phyloP scores from a whole-genome alignment of 2,888 invertebrate species.

The Chalcosyrphus nemorum region DNA sequence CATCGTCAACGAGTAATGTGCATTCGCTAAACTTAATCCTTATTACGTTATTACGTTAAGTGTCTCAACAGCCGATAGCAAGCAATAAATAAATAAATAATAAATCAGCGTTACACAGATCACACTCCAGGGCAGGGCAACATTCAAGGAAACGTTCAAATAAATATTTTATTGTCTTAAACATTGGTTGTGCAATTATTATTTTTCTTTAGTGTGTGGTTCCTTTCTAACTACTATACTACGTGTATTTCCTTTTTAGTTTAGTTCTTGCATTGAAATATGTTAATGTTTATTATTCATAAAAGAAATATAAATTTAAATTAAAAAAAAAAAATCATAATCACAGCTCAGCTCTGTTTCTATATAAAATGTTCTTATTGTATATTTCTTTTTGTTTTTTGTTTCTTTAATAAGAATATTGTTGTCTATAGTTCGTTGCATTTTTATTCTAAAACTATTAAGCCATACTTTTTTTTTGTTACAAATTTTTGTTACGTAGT shows the following conservation, averaged over 20 bases:
- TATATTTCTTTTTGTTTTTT: conserved; percentile 10
- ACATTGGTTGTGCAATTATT: conserved; percentile 7
- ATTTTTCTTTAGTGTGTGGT: conserved; percentile 17
- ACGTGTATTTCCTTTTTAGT: conserved; percentile 20
- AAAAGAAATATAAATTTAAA: background rate
- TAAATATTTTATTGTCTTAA: conserved; percentile 4
- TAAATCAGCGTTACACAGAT: conserved; percentile 23
- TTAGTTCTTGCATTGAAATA: conserved; percentile 15
- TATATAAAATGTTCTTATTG: conserved; percentile 31
- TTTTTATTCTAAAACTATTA: conserved; percentile 39
- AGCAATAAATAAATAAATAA: conserved; percentile 19
- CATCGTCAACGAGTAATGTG: conserved; percentile 21
- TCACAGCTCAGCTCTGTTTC: conserved; percentile 35
- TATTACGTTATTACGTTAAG: conserved; percentile 62
- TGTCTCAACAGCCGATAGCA: conserved; percentile 72
- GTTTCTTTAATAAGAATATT: conserved; percentile 19
- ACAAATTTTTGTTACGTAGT: conserved; percentile 39
- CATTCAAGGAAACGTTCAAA: conserved; percentile 1
- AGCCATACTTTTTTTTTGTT: conserved; percentile 55
- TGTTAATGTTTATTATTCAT: conserved; percentile 2
- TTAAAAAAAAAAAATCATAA: too few species aligned
- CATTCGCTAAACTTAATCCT: conserved; percentile 48
- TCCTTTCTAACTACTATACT: conserved; percentile 17
- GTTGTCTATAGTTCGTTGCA: conserved; percentile 54
- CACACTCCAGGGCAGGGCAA: conserved; percentile 13